Evolutionary conservation across 2,888 invertebrate species (phyloP), one percentile per base, ranked within the genome.

Genomic region (Augochlorella aurata): DNA sequence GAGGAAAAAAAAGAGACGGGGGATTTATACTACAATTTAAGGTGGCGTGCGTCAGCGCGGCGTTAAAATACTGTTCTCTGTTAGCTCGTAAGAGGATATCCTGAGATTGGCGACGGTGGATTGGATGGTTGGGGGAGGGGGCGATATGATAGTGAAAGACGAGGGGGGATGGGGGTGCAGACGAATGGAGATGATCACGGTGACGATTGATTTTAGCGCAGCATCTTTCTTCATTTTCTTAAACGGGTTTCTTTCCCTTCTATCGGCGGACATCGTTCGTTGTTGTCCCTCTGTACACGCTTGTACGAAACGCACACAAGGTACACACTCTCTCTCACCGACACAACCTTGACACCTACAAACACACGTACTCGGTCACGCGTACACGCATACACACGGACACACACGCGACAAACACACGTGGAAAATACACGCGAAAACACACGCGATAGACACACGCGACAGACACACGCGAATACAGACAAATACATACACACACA

Each of bases 1-100:
- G 10, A 63, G 38, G 38, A 38, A 63, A 63, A 63, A 63, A 63
- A 63, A 77, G 63, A 63, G 38, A 50, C 79, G 87, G 89, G 83
- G 80, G 87, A 92, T 92, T 93, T 92, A 90, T 91, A 92, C 88
- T 88, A 86, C 83, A 83, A 89, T 83, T 88, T 87, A 89, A 79
- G 87, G 58, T 86, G 90, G 88, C 88, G 83, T 81, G 77, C 80
- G 82, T 76, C 61, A 72, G 80, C 81, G 81, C 83, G 74, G 78
- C 80, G 81, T 81, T 81, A 71, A 82, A 74, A 79, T 84, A 87
- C 72, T 82, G 84, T 85, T 90, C 89, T 90, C 87, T 87, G 87
- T 84, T 90, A 89, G 88, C 72, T 86, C 86, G 85, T 88, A 87
- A 89, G 86, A 73, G 78, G 81, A 79, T 68, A 24, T 81, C 77